Base-by-base conservation (phyloP, 2,888 invertebrate species). In the Scaptodrosophila latifasciaeformis region DNA sequence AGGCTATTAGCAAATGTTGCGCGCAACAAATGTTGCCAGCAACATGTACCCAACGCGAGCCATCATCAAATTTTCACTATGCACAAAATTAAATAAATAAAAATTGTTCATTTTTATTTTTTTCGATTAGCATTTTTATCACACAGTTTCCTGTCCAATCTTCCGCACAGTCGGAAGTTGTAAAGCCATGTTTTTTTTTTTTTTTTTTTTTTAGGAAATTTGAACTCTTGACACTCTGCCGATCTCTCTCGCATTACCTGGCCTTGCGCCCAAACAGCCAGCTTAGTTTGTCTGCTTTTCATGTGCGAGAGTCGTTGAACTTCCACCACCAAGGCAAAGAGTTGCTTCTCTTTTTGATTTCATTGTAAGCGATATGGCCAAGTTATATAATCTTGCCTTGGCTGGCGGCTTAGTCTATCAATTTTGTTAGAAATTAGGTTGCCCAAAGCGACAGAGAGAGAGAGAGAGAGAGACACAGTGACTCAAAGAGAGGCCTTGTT, bases 141-240 rank as follows among this genome's bases (percentile, higher is more conserved):
- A 42, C 42, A 24, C 49, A 46, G 69, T 69, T 74, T 74, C 72
- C 77, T 74, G 72, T 49, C 63, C 64, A 39, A 7, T 2, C 35
- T 15, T 13, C n/a, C 3, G 7, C 35, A 35, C 39, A 9, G 21
- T 19, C 40, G 40, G 40, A 40, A 40, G 19, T 12, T 21, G 40
- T 9, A 40, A 13, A 18, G 15, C 17, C 37, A 24, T 5, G 7
- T 7, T n/a, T n/a, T n/a, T n/a, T n/a, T n/a, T n/a, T n/a, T n/a
- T 27, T 27, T 27, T 27, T 9, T 9, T 6, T 27, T 5, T 9
- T 6, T 6, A 4, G 31, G 31, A 42, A 42, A 15, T 40, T 71
- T 63, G 63, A 75, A 66, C 78, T 70, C 45, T 77, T 60, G 64
- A 57, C n/a, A n/a, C n/a, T n/a, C n/a, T n/a, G n/a, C n/a, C n/a